Percentiles rank a stretch among this genome's conserved stretches.
phyloP scores from a whole-genome alignment of 2,888 invertebrate species.

The Dilophus febrilis region DNA sequence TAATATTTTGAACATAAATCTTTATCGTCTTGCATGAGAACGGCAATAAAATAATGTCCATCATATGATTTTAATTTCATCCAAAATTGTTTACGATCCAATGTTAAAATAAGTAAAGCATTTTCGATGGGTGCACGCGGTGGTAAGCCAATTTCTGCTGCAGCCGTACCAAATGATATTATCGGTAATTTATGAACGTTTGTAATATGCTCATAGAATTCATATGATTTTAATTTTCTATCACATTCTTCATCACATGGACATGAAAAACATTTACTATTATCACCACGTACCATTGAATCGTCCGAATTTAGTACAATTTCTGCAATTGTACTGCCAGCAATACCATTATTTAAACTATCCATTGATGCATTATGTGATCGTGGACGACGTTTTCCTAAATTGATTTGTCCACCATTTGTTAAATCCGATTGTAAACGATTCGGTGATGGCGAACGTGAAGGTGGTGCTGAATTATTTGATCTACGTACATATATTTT shows the following conservation, averaged over 20 bases:
- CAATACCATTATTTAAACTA: slow-evolving; percentile 2
- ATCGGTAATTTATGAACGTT: slow-evolving; percentile 16
- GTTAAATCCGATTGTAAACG: not conserved
- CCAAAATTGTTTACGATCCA: slow-evolving; percentile 16
- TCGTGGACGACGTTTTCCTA: slow-evolving; percentile 8
- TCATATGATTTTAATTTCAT: slow-evolving; percentile 14
- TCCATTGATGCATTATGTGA: slow-evolving; percentile 11
- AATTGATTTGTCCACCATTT: slow-evolving; percentile 2
- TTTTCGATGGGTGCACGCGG: slow-evolving; percentile 16
- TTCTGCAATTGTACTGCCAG: slow-evolving; percentile 1
- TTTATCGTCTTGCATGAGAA: slow-evolving; percentile 17
- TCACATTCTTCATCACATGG: slow-evolving; percentile 10
- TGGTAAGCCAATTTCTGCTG: slow-evolving; percentile 17
- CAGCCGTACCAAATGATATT: slow-evolving; percentile 14
- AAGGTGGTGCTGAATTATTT: not conserved
- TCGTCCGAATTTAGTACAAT: too few species aligned
- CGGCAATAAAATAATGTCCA: slow-evolving; percentile 15
- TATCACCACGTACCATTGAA: not conserved
- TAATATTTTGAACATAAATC: slow-evolving; percentile 20
- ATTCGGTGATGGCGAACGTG: slow-evolving; percentile 1
- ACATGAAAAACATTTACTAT: slow-evolving; percentile 10
- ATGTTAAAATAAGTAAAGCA: slow-evolving; percentile 15
- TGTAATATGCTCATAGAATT: slow-evolving; percentile 16
- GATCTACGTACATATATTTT: not conserved
- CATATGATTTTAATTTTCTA: slow-evolving; percentile 13